Evolutionary conservation across 2,888 invertebrate genomes (phyloP), one percentile per base, ranked within the genome.

Genomic region (Crematogaster levior): DNA sequence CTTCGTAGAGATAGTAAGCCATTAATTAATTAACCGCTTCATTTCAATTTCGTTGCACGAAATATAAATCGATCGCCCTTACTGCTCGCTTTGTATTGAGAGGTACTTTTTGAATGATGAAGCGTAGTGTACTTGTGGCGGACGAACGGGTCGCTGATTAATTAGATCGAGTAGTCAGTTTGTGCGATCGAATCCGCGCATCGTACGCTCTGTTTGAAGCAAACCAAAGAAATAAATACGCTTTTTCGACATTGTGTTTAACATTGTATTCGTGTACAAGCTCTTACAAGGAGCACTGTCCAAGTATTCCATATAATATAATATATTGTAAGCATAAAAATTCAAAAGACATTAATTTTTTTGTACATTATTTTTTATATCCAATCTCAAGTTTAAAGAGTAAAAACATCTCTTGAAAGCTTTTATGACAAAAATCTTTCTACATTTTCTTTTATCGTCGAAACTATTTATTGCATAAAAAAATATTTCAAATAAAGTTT

Each of bases 151-250:
- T 91, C 91, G 91, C 85, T 91, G 92, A 92, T 91, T 92, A 93
- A 92, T 92, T 92, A 91, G 93, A 92, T 90, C 91, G 90, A 91
- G 91, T 88, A 85, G 80, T 84, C 83, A 85, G 89, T 91, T 88
- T 87, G 82, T 79, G 84, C 83, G 88, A 84, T 65, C 88, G 85
- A 73, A 82, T 84, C 84, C 72, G 83, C 74, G 82, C 80, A 30
- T 53, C 58, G 72, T 30, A 70, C 63, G 58, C 82, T 77, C 66
- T 56, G 79, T 87, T 88, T 82, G 70, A 82, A 65, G 77, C 72
- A 60, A 60, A 85, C 87, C 80, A 88, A 87, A 84, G 85, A 73
- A 74, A 66, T 65, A 34, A 84, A 73, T 63, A 24, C 46, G 18
- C 24, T 43, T 61, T 81, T 84, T 84, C 18, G 30, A 24, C 56